Percentiles rank a stretch among this genome's conserved stretches.
Evolutionary conservation across 1,140 invertebrate species (phyloP).

Genomic region (Drosophila chauvacae): DNA sequence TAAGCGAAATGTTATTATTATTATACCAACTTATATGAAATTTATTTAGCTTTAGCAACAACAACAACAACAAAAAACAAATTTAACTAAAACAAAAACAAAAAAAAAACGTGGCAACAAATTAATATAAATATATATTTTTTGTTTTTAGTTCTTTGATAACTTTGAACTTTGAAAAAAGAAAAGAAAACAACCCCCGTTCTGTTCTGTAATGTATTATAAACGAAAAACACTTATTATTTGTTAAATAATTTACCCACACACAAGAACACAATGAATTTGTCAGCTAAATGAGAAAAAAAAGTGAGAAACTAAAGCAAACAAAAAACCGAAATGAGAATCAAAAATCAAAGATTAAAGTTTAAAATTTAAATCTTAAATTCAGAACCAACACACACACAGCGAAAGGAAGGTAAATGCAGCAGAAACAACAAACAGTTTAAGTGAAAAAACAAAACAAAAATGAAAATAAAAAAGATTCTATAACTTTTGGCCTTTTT

Average conservation of each 20-base stretch:
- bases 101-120: slow-evolving; percentile 76
- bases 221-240: slow-evolving; percentile 25
- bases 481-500: slow-evolving; percentile 64
- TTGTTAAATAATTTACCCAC: slow-evolving; percentile 40
- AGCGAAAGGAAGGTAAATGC: not conserved
- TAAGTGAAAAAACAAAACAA: slow-evolving; percentile 49
- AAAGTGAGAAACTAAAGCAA: not conserved
- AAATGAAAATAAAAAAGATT: slow-evolving; percentile 62
- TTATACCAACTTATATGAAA: slow-evolving; percentile 79
- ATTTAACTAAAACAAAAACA: slow-evolving; percentile 48
- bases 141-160: slow-evolving; percentile 52
- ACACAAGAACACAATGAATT: slow-evolving; percentile 80
- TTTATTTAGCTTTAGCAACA: slow-evolving; percentile 81
- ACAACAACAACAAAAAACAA: slow-evolving; percentile 50
- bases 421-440: slow-evolving; percentile 17
- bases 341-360: slow-evolving; percentile 26
- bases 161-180: slow-evolving; percentile 22
- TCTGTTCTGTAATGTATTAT: slow-evolving; percentile 51
- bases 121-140: slow-evolving; percentile 60
- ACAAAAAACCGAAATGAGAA: slow-evolving; percentile 1
- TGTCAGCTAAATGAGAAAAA: slow-evolving; percentile 62
- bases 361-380: slow-evolving; percentile 40
- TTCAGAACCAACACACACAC: slow-evolving; percentile 38
- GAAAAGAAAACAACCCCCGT: not conserved
- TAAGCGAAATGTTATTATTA: slow-evolving; percentile 80